Evolutionary conservation across 1,140 invertebrate genomes (phyloP), one percentile per base, ranked within the genome.

Genomic region (Aphis craccivora): DNA sequence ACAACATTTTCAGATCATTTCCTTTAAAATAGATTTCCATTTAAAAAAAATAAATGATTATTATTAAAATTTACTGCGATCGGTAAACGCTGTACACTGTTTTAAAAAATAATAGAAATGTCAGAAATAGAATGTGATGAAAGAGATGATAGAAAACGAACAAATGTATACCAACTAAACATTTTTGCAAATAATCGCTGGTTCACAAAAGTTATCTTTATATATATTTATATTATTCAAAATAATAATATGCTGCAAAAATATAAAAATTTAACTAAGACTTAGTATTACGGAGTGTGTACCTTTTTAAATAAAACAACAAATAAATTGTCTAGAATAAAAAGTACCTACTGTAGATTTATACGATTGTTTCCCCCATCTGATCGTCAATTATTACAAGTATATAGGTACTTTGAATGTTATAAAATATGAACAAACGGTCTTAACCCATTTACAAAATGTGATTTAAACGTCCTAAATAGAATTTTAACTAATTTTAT

Each of bases 401-500:
- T 48, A 48, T 48, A 51, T 51, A 30, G 22, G 35, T 14, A 40
- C 48, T 86, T 53, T 86, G 48, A 86, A 86, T 83, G 30, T 83
- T 81, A 81, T 53, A 48, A 45, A 18, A 51, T 48, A 51, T 35
- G 2, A 60, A 89, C n/a, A 43, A n/a, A 93, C 53, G 93, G 84
- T 88, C 86, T 45, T 90, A 90, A 67, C 43, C 43, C 67, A 48
- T 6, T 30, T 55, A 45, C 87, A 53, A 67, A 76, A 89, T 90
- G 93, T 90, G 93, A 93, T 93, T 89, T 93, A 81, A 90, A 53
- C 93, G 60, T 90, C 93, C 67, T 93, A 81, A 93, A 53, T 90
- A 90, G 88, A 48, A 81, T 81, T 93, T 93, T 93, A 30, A 90
- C 86, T 93, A 93, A 93, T 90, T 90, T 90, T 93, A 93, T 83